These are phyloP conservation scores for Charaxes varanes DNA, from an alignment of 1,140 invertebrate species.

Conservation along the genomic window DNA sequence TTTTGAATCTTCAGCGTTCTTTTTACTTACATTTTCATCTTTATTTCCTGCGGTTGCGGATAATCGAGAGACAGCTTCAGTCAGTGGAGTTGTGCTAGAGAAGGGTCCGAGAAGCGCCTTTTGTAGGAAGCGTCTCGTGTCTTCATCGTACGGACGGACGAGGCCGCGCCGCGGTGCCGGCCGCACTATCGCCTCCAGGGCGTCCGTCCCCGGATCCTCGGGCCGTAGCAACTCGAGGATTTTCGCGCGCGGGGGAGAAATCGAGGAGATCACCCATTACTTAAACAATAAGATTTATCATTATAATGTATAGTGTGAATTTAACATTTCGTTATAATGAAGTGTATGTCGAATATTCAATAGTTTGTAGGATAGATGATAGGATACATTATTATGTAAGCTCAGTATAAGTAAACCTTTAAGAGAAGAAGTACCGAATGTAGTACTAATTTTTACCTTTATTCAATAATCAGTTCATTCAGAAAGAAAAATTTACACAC, in stretches of 20 bases:
- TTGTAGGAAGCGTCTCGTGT: slow-evolving; percentile 53
- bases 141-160: slow-evolving; percentile 52
- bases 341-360: too few relatives aligned
- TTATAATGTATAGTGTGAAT: too few relatives aligned
- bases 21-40: background rate
- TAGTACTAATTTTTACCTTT: too few relatives aligned
- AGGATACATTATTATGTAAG: too few relatives aligned
- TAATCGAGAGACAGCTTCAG: slow-evolving; percentile 23
- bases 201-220: slow-evolving; percentile 49
- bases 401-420: too few relatives aligned
- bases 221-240: slow-evolving; percentile 60
- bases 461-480: too few relatives aligned
- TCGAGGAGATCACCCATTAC: slow-evolving; percentile 36
- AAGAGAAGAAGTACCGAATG: too few relatives aligned
- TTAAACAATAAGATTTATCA: too few relatives aligned
- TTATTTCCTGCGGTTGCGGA: slow-evolving; percentile 4
- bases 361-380: too few relatives aligned
- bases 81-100: slow-evolving; percentile 14
- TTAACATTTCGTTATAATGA: too few relatives aligned
- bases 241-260: slow-evolving; percentile 48
- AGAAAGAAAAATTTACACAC: too few relatives aligned
- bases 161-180: slow-evolving; percentile 46
- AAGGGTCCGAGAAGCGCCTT: slow-evolving; percentile 39
- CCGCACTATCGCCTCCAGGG: slow-evolving; percentile 60
- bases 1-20: slow-evolving; percentile 16